Evolutionary conservation across 2,113 vertebrate genomes (phyloP), one percentile per base, ranked within the genome.

Genomic region (Melanostigma gelatinosum): DNA sequence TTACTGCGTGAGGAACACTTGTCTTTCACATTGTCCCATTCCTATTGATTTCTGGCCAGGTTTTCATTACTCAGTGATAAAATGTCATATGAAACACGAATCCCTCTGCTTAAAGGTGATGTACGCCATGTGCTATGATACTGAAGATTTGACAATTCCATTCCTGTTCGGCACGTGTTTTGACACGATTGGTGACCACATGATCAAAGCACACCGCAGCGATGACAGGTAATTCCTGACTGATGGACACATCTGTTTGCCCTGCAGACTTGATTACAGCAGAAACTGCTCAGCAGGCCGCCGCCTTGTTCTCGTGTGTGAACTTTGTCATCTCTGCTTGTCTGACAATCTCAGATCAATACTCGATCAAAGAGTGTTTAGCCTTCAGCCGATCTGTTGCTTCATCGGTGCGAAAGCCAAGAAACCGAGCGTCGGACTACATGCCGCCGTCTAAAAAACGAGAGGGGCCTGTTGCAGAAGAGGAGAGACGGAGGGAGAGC

Each of bases 281-380:
- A 83, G 58, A 82, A 77, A 84, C 86, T 75, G 75, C 71, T 34
- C 79, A 66, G 79, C 64, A 62, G 66, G 64, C 68, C 0, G 13
- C 13, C 8, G 74, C 72, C 58, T 80, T 75, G 80, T 82, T 85
- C 85, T 64, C 77, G 50, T 76, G 64, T 83, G 82, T 76, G 80
- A 89, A 88, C 86, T 84, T 73, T 77, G 87, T 90, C 88, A 85
- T 84, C 85, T 84, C 63, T 62, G 83, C 80, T 90, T 86, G 85
- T 90, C 85, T 86, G 89, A 90, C 85, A 83, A 91, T 85, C 78
- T 52, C 48, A 34, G 85, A 94, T 95, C 94, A 84, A 94, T 93
- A 94, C 87, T 85, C 89, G 87, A 94, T 94, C 90, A 93, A 88
- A 91, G 58, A 67, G 22, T 67, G 83, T 69, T 84, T 77, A 64